phyloP scores from a whole-genome alignment of 2,888 invertebrate species.

The Hypomecis punctinalis region DNA sequence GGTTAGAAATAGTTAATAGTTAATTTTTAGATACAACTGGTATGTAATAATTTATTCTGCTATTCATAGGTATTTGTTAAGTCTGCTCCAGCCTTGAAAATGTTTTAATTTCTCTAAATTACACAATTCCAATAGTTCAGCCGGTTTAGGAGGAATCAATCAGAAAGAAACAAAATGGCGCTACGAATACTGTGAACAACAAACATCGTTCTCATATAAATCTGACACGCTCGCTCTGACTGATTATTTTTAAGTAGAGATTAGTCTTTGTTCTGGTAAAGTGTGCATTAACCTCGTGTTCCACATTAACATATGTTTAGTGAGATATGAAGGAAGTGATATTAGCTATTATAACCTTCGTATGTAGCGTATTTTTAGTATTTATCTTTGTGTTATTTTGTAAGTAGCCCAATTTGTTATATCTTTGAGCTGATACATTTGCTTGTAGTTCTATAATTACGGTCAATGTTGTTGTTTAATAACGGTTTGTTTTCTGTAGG shows the following conservation, averaged over 20 bases:
- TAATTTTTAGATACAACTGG: too few relatives aligned
- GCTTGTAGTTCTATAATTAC: background rate
- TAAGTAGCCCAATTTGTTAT: constrained; percentile 69
- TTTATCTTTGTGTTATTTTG: constrained; percentile 82
- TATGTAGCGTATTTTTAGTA: constrained; percentile 82
- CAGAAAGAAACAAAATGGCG: constrained; percentile 60
- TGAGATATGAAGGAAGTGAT: constrained; percentile 82
- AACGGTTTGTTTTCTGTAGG: constrained; percentile 85
- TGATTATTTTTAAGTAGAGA: constrained; percentile 52
- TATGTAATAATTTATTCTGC: too few relatives aligned
- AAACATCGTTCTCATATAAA: constrained; percentile 48
- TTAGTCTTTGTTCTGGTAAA: constrained; percentile 67
- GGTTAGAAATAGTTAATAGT: too few relatives aligned
- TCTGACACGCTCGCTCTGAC: constrained; percentile 53
- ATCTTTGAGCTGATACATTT: background rate
- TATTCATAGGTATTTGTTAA: too few relatives aligned
- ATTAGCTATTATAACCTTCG: constrained; percentile 79
- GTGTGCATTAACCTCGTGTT: constrained; percentile 71
- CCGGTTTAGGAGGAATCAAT: constrained; percentile 15
- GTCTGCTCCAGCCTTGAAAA: background rate
- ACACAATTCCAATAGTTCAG: constrained; percentile 17
- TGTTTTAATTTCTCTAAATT: background rate
- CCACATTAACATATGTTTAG: constrained; percentile 64
- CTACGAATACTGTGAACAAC: constrained; percentile 42
- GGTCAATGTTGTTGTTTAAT: constrained; percentile 10